Percentiles rank a stretch among this genome's conserved stretches.
Conservation (phyloP, 2,888 invertebrate species). For the Euplexia lucipara region DNA sequence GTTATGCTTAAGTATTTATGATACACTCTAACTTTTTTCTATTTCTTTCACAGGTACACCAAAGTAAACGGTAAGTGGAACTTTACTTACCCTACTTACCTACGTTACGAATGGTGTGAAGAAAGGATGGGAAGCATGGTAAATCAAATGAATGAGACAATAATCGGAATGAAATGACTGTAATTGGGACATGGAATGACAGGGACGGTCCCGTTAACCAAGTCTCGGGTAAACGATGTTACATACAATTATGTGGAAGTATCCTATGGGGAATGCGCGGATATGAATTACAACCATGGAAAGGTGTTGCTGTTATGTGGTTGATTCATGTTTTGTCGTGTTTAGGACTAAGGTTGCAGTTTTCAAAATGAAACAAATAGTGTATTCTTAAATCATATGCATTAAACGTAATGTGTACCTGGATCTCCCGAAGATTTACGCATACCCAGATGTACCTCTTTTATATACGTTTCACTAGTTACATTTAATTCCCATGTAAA, state of each 20-base stretch:
- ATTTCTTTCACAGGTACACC: not conserved
- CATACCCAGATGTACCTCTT: too few relatives aligned
- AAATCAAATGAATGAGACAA: conserved; percentile 33
- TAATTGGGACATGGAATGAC: conserved; percentile 28
- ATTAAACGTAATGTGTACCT: too few relatives aligned
- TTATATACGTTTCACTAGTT: too few relatives aligned
- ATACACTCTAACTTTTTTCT: not conserved
- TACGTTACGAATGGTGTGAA: not conserved
- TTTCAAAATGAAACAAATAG: not conserved
- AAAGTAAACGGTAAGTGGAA: not conserved
- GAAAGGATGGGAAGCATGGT: not conserved
- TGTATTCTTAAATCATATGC: not conserved
- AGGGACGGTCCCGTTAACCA: conserved; percentile 12
- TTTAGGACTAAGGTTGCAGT: not conserved
- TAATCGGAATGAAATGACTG: conserved; percentile 44
- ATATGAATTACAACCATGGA: conserved; percentile 24
- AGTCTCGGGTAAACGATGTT: conserved; percentile 31
- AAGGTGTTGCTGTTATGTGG: not conserved
- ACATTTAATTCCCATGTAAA: too few relatives aligned
- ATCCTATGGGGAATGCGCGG: conserved; percentile 12
- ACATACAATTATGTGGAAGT: conserved; percentile 26
- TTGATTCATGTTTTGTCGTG: not conserved
- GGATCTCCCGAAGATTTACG: too few relatives aligned
- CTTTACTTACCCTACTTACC: not conserved
- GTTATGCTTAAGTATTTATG: not conserved